Conservation (phyloP, 92 coral and sea anemone genomes). For the Epizoanthus stellaris region DNA sequence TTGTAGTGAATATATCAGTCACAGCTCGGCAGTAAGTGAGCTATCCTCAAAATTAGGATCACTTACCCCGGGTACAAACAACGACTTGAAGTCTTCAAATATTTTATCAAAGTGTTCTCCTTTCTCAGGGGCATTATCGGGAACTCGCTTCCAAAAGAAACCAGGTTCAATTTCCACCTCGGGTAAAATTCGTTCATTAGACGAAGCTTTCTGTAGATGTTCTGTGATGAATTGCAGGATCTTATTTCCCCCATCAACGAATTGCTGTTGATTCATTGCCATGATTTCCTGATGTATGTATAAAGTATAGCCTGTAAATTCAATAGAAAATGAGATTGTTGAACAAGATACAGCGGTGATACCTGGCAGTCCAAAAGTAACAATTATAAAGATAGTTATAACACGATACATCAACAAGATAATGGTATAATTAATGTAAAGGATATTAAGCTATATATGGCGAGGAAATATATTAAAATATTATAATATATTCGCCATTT, state of each 20-base stretch:
- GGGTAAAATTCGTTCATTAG: neutral
- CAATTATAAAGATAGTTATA: no score
- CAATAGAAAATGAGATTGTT: no score
- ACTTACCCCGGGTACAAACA: neutral
- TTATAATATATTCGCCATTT: no score
- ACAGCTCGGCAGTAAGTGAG: no score
- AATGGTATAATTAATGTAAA: no score
- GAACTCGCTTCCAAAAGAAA: conserved; percentile 1
- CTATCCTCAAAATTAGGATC: neutral
- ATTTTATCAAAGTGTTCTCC: neutral
- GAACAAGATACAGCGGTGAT: no score
- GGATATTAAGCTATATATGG: no score
- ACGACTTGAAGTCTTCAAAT: conserved; percentile 1
- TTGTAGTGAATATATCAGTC: no score
- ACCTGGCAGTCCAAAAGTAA: no score
- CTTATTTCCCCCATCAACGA: neutral
- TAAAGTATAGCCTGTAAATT: no score
- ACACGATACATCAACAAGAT: no score
- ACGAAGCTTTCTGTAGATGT: neutral
- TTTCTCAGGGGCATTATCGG: neutral
- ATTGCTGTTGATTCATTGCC: neutral
- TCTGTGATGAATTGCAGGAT: neutral
- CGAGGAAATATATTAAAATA: no score
- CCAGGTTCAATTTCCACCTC: neutral
- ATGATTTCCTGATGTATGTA: neutral